Percentiles rank a stretch among this genome's conserved stretches.
Evolutionary conservation across 1,140 invertebrate genomes (phyloP).

Genomic region (Orussus abietinus): DNA sequence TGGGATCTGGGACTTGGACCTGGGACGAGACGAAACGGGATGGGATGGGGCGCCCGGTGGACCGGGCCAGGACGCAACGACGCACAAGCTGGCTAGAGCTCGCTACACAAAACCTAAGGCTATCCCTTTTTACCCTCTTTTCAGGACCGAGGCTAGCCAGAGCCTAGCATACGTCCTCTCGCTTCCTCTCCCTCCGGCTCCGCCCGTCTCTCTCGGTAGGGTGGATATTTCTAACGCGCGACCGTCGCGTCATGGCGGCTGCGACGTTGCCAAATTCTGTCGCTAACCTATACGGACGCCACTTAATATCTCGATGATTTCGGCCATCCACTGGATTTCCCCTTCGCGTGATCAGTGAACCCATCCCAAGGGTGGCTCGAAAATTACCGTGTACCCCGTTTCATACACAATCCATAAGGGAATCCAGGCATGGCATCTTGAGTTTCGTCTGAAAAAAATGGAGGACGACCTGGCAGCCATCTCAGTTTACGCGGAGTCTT

Average conservation of each 20-base stretch:
- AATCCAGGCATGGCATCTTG: too few species aligned
- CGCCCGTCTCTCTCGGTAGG: conserved; percentile 19
- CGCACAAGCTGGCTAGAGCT: conserved; percentile 33
- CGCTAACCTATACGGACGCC: too few species aligned
- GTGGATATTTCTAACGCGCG: conserved; percentile 41
- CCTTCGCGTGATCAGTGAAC: neutral
- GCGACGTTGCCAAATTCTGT: conserved; percentile 51
- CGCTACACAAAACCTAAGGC: conserved; percentile 37
- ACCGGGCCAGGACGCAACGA: conserved; percentile 19
- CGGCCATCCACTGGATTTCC: conserved; percentile 22
- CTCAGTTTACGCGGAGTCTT: too few species aligned
- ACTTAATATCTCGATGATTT: conserved; percentile 28
- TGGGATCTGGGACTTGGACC: neutral
- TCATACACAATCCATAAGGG: too few species aligned
- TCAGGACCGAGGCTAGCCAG: conserved; percentile 27
- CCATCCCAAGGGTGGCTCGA: too few species aligned
- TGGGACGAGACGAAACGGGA: conserved; percentile 1
- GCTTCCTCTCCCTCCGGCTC: neutral
- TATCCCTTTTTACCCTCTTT: conserved; percentile 27
- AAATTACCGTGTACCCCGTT: too few species aligned
- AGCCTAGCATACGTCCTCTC: conserved; percentile 30
- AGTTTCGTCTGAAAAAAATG: too few species aligned
- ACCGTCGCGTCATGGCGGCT: conserved; percentile 31
- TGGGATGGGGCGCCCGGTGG: conserved; percentile 10
- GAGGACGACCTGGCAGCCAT: too few species aligned